phyloP scores from a whole-genome alignment of 2,888 invertebrate genomes.

The Drosophila parthenogenetica region DNA sequence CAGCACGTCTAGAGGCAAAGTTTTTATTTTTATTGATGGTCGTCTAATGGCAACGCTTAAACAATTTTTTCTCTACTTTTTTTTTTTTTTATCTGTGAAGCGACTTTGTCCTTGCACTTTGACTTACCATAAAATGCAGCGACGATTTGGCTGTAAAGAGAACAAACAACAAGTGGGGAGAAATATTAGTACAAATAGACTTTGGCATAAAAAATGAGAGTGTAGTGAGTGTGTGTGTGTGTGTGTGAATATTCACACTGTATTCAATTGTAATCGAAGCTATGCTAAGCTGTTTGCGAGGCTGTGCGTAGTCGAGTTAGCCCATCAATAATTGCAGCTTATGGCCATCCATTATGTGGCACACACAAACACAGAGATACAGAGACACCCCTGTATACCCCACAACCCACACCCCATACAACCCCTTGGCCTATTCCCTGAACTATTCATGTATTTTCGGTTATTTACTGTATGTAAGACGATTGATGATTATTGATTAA shows the following conservation, averaged over 20 bases:
- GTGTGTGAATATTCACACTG: constrained; percentile 9
- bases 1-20: constrained; percentile 3
- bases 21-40: background rate
- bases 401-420: background rate
- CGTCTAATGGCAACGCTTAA: constrained; percentile 9
- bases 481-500: constrained; percentile 77
- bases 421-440: constrained; percentile 1
- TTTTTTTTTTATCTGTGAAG: background rate
- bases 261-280: constrained; percentile 39
- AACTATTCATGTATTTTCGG: constrained; percentile 40
- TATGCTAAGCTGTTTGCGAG: constrained; percentile 38
- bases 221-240: background rate
- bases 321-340: constrained; percentile 76
- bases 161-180: constrained; percentile 39
- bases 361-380: background rate
- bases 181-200: constrained; percentile 41
- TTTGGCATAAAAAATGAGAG: constrained; percentile 6
- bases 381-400: background rate
- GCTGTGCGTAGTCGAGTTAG: constrained; percentile 28
- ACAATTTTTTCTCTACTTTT: background rate
- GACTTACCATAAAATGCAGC: constrained; percentile 71
- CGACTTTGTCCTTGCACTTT: constrained; percentile 35
- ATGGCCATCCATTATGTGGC: constrained; percentile 65
- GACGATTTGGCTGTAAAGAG: constrained; percentile 53
- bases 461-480: constrained; percentile 71